These are phyloP conservation scores for Bombus turneri DNA, from an alignment of 1,140 invertebrate genomes.

Conservation along the genomic window DNA sequence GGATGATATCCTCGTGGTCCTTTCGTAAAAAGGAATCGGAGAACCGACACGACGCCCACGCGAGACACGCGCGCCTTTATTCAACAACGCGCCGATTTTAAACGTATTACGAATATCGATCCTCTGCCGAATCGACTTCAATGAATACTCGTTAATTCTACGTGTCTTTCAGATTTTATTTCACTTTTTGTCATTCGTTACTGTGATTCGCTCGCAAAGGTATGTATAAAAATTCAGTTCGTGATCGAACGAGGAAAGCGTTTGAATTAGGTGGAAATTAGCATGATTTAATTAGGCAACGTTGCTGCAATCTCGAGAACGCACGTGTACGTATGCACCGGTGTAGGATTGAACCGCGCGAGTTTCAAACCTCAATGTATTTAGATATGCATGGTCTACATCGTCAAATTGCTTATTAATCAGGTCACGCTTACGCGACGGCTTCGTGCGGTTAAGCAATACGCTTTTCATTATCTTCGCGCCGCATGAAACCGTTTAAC, in stretches of 20 bases:
- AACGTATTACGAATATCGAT: constrained; percentile 14
- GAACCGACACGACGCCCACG: constrained; percentile 49
- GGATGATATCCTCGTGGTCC: constrained; percentile 49
- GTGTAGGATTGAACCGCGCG: constrained; percentile 36
- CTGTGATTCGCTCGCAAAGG: background rate
- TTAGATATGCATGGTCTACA: constrained; percentile 52
- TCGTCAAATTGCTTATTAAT: constrained; percentile 62
- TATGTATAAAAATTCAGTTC: background rate
- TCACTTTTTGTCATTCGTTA: too few relatives aligned
- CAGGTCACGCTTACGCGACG: constrained; percentile 53
- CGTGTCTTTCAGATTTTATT: background rate
- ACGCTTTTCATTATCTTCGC: constrained; percentile 24
- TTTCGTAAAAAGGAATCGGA: constrained; percentile 52
- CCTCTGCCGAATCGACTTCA: background rate
- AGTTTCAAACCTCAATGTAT: constrained; percentile 58
- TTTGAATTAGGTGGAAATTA: constrained; percentile 59
- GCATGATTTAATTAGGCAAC: constrained; percentile 71
- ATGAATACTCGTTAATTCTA: background rate
- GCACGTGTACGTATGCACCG: constrained; percentile 21
- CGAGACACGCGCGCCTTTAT: constrained; percentile 13
- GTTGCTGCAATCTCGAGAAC: constrained; percentile 40
- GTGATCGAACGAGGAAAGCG: too few relatives aligned
- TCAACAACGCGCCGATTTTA: constrained; percentile 18
- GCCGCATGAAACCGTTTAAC: background rate
- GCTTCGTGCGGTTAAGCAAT: constrained; percentile 40